Evolutionary conservation across 2,797 vertebrate species (phyloP).

Genomic region (Dryobates pubescens): DNA sequence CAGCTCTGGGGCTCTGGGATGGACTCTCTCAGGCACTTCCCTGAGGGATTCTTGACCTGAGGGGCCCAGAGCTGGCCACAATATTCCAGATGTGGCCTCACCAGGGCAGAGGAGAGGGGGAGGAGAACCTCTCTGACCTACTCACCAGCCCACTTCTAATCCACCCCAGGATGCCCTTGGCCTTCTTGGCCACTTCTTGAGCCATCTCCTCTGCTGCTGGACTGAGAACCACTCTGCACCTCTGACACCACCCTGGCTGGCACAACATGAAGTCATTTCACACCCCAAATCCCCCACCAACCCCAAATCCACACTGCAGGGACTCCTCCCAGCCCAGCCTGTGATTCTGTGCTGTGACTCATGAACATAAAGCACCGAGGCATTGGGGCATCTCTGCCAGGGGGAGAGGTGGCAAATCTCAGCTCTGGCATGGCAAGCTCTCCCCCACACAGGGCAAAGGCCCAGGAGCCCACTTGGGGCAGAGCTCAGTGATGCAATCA

Average conservation of each 20-base stretch:
- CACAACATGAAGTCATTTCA: not conserved
- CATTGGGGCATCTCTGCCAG: not conserved
- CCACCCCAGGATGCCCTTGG: no score
- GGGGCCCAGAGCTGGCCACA: no score
- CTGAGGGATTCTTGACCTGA: no score
- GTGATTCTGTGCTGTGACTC: not conserved
- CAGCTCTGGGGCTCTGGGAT: no score
- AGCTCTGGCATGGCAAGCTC: not conserved
- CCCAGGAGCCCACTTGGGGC: not conserved
- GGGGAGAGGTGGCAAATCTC: not conserved
- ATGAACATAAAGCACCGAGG: not conserved
- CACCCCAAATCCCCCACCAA: not conserved
- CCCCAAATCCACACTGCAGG: rapidly evolving
- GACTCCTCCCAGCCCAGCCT: not conserved
- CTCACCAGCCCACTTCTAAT: no score
- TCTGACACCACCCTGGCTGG: not conserved
- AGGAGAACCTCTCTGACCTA: no score
- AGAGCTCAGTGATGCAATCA: not conserved
- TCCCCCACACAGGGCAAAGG: not conserved
- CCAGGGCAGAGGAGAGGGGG: no score
- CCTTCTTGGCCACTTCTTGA: no score
- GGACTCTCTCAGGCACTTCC: no score
- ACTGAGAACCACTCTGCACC: not conserved
- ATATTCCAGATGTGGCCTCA: no score
- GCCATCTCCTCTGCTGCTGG: not conserved